Evolutionary conservation across 2,113 vertebrate genomes (phyloP).

Genomic region (Fregetta grallaria): DNA sequence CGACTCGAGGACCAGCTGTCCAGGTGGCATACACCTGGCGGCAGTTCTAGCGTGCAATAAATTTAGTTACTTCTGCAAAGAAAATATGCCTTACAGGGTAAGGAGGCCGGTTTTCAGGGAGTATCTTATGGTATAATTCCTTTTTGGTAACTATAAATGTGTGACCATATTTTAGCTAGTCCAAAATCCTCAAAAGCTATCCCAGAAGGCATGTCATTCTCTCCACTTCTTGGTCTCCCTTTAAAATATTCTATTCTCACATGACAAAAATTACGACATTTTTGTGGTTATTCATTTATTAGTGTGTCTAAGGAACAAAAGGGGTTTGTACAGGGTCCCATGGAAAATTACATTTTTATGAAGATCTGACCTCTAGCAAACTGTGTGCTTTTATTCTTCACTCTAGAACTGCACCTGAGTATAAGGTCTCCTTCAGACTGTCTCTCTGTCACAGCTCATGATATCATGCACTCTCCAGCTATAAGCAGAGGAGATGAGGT

Average conservation of each 20-base stretch:
- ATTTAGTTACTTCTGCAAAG: background rate
- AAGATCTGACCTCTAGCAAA: background rate
- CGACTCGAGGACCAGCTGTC: background rate
- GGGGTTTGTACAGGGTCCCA: background rate
- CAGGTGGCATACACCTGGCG: too few relatives aligned
- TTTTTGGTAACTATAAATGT: background rate
- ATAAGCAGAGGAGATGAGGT: background rate
- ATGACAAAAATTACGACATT: background rate
- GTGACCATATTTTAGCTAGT: background rate
- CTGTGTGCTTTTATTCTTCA: background rate
- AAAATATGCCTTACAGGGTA: background rate
- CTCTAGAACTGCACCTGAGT: background rate
- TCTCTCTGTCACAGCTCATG: accelerated
- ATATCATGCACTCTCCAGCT: background rate
- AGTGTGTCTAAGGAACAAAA: background rate
- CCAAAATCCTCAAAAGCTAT: background rate
- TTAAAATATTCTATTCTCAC: background rate
- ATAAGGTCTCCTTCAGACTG: background rate
- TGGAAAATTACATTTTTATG: background rate
- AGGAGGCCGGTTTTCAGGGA: background rate
- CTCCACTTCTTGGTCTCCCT: background rate
- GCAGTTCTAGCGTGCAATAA: background rate
- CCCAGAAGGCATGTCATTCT: background rate
- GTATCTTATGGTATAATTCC: background rate
- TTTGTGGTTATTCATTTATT: background rate